These are phyloP conservation scores for Erannis defoliaria DNA, from an alignment of 2,888 invertebrate species.

Conservation along the genomic window DNA sequence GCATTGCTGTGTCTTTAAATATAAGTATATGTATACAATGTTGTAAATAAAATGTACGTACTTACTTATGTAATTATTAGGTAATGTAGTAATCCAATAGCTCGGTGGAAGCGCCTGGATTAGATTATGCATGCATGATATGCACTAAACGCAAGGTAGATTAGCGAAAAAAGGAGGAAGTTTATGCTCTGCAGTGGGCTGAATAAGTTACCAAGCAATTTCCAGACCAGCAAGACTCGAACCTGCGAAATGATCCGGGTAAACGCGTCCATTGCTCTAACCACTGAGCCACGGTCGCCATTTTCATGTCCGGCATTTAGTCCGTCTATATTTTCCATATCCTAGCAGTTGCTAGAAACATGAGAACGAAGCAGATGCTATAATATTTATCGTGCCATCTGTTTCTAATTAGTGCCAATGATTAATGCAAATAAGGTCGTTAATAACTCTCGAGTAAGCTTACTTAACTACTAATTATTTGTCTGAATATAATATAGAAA, in stretches of 20 bases:
- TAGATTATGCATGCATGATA: too few species aligned
- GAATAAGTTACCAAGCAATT: too few species aligned
- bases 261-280: too few species aligned
- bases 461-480: constrained; percentile 7
- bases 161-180: too few species aligned
- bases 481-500: constrained; percentile 18
- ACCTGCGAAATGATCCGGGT: too few species aligned
- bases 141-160: too few species aligned
- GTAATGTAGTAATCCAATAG: too few species aligned
- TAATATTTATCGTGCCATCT: constrained; percentile 27
- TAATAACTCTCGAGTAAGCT: constrained; percentile 8
- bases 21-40: too few species aligned
- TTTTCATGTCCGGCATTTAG: neutral
- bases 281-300: neutral
- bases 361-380: constrained; percentile 12
- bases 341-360: constrained; percentile 5
- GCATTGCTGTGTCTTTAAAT: neutral
- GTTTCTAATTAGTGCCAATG: constrained; percentile 33
- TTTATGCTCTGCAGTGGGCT: too few species aligned
- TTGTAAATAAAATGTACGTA: too few species aligned
- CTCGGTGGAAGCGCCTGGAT: neutral
- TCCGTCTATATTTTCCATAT: constrained; percentile 1
- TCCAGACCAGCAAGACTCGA: too few species aligned
- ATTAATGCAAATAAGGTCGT: constrained; percentile 27
- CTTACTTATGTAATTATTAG: too few species aligned